phyloP scores from a whole-genome alignment of 2,113 vertebrate genomes.

The Thinocorus orbignyianus region DNA sequence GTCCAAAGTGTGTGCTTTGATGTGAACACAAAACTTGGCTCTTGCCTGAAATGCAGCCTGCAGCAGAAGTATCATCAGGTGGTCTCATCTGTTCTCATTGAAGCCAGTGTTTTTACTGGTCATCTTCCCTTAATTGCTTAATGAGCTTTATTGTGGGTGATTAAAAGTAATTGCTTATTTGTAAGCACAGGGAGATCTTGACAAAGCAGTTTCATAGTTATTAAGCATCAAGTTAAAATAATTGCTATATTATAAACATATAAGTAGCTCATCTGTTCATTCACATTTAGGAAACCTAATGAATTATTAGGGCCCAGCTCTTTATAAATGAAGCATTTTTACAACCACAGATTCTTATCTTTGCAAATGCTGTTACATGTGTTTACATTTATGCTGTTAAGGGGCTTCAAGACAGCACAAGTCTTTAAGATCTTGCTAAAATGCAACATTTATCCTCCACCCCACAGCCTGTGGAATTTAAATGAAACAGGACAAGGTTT shows the following conservation, averaged over 20 bases:
- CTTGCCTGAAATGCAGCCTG: background rate
- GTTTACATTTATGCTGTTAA: background rate
- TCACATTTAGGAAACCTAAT: background rate
- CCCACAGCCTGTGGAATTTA: background rate
- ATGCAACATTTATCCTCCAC: background rate
- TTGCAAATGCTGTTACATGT: background rate
- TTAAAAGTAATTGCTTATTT: slow-evolving; percentile 15
- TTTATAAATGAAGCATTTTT: background rate
- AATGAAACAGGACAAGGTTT: background rate
- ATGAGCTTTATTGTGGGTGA: background rate
- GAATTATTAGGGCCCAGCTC: background rate
- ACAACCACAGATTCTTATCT: background rate
- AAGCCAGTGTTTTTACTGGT: background rate
- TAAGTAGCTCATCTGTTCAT: background rate
- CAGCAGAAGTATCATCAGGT: background rate
- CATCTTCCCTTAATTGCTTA: background rate
- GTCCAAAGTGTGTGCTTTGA: background rate
- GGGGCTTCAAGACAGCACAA: background rate
- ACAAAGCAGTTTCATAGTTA: background rate
- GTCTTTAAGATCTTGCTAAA: background rate
- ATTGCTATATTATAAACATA: background rate
- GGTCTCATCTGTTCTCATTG: background rate
- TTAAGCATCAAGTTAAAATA: background rate
- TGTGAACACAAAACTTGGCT: background rate
- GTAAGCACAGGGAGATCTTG: background rate